Base-by-base conservation (phyloP, 2,113 vertebrate genomes). In the Malurus alboscapulatus region DNA sequence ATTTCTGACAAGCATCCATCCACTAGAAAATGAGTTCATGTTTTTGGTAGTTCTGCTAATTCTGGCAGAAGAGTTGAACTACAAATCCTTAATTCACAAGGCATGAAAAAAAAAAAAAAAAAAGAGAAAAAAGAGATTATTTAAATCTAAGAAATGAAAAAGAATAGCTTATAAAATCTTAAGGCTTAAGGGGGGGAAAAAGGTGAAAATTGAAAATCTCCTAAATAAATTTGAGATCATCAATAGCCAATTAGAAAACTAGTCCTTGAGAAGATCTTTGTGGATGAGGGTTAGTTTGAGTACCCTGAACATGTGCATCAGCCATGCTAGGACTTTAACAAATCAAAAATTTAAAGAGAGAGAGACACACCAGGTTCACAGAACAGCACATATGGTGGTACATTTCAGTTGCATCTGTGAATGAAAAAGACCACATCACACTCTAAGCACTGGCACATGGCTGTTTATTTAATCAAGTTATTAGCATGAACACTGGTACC, bases 171-270 rank as follows among this genome's bases (percentile, higher is more conserved):
- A 17, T 5, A 27, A 66, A 29, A 0, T 14, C 5, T 66, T 71
- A 40, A n/a, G 5, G 0, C 2, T 73, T 45, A 57, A 13, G 19
- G 5, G 19, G 5, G 2, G 3, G 7, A 4, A 29, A 65, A 22
- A 5, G 7, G 7, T 26, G 6, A 76, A 54, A 63, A 61, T 17
- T 17, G 1, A 34, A 57, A 69, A 21, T 4, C 26, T 73, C 3
- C 47, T 34, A 73, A 65, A 73, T 47, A 50, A 57, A 63, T 72
- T 29, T 65, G 15, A 63, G 13, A 42, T 72, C 71, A 68, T 45
- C 50, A 62, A 32, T 47, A 69, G 3, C 9, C 10, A 54, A 3
- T 71, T 54, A n/a, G 25, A 67, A 66, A 75, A 63, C 17, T 20
- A 88, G 14, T 25, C 27, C 17, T 62, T 83, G 22, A 42, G 22